Evolutionary conservation across 2,113 vertebrate species (phyloP).

Genomic region (Bostrychus sinensis): DNA sequence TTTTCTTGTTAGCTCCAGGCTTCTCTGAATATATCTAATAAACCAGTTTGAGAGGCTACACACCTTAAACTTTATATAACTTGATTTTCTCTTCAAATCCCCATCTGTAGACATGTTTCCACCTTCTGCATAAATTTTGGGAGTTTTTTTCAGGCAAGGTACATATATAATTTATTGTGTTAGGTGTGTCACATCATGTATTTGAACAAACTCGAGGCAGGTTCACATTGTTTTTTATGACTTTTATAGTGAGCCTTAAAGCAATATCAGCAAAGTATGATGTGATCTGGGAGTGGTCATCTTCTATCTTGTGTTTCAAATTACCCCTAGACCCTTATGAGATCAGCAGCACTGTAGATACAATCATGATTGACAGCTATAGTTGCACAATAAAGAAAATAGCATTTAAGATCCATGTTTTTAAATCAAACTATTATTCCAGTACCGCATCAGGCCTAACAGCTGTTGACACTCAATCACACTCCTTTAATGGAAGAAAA

Average conservation of each 20-base stretch:
- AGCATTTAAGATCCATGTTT: constrained; percentile 33
- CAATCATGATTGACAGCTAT: constrained; percentile 48
- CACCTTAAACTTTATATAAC: constrained; percentile 1
- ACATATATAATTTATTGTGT: not conserved
- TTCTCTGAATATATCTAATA: not conserved
- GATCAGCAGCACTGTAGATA: constrained; percentile 23
- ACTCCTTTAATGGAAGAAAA: constrained; percentile 50
- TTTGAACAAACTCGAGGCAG: constrained; percentile 1
- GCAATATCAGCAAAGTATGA: constrained; percentile 2
- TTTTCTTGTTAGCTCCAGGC: constrained; percentile 1
- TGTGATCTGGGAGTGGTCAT: constrained; percentile 24
- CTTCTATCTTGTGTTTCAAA: constrained; percentile 41
- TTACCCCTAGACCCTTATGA: constrained; percentile 47
- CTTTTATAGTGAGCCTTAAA: constrained; percentile 17
- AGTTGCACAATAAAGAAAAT: constrained; percentile 31
- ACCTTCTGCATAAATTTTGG: not conserved
- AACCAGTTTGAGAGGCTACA: constrained; percentile 10
- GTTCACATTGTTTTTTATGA: constrained; percentile 18
- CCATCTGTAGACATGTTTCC: constrained; percentile 1
- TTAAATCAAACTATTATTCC: constrained; percentile 45
- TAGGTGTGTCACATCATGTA: constrained; percentile 6
- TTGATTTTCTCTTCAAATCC: not conserved
- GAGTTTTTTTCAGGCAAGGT: not conserved
- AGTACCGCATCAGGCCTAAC: constrained; percentile 24
- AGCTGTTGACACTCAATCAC: constrained; percentile 34